Conservation (phyloP, 2,797 vertebrate species). For the Lacerta viridis region DNA sequence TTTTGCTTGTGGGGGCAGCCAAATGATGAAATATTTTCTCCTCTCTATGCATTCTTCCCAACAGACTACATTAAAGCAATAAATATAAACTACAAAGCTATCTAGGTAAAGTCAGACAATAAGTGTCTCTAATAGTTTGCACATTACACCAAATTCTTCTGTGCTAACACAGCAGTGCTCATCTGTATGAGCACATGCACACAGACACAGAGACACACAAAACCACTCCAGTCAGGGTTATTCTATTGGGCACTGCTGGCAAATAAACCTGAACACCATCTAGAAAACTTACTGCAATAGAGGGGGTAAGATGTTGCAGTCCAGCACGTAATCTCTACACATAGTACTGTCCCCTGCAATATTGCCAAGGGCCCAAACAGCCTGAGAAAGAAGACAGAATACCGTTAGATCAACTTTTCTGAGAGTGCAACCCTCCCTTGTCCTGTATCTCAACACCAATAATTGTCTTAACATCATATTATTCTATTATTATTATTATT, state of each 20-base stretch:
- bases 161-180: background rate
- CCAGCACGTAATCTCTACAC: slow-evolving; percentile 86
- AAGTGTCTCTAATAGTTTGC: background rate
- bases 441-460: background rate
- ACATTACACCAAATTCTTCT: background rate
- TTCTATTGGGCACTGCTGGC: background rate
- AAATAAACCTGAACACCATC: slow-evolving; percentile 1
- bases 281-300: slow-evolving; percentile 84
- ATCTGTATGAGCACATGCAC: no score
- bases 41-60: background rate
- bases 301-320: slow-evolving; percentile 86
- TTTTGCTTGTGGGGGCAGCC: background rate
- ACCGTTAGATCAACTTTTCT: background rate
- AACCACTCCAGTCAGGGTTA: background rate
- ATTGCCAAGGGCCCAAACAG: slow-evolving; percentile 87
- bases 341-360: slow-evolving; percentile 88
- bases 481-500: no score
- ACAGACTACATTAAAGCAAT: background rate
- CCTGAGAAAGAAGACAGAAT: slow-evolving; percentile 74
- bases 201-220: background rate
- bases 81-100: background rate
- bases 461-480: no score
- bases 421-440: background rate
- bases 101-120: background rate
- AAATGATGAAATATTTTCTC: slow-evolving; percentile 1